Conservation (phyloP, 2,888 invertebrate genomes). For the Herminia tarsipennalis region DNA sequence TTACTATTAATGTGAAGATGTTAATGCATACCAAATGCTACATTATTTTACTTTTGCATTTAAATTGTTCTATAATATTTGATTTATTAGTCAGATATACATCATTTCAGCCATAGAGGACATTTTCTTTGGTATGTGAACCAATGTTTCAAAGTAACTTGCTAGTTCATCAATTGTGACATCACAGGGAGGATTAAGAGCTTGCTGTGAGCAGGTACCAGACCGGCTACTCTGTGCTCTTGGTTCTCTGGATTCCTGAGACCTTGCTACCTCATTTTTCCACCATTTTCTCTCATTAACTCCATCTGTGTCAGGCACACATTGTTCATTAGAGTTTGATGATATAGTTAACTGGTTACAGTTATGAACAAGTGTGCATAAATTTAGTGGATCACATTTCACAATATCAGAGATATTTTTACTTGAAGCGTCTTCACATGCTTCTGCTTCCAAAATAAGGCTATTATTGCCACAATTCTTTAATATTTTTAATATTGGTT, state of each 20-base stretch:
- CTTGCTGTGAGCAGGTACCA: constrained; percentile 92
- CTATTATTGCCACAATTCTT: constrained; percentile 50
- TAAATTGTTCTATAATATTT: not conserved
- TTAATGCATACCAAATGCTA: too few species aligned
- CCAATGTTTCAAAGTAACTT: constrained; percentile 97
- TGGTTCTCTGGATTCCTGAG: constrained; percentile 51
- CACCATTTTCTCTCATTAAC: constrained; percentile 65
- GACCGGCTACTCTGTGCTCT: constrained; percentile 61
- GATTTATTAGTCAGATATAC: constrained; percentile 90
- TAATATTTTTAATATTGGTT: constrained; percentile 84
- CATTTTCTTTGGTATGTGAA: constrained; percentile 99
- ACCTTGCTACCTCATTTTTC: constrained; percentile 54
- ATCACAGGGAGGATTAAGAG: constrained; percentile 90
- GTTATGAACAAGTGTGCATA: constrained; percentile 73
- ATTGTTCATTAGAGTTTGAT: constrained; percentile 47
- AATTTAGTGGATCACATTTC: constrained; percentile 60
- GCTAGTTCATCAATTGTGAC: constrained; percentile 97
- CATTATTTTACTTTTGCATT: too few species aligned
- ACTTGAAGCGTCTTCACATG: constrained; percentile 38
- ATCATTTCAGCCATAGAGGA: constrained; percentile 99
- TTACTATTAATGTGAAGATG: too few species aligned
- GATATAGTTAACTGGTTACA: constrained; percentile 78
- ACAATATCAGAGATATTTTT: constrained; percentile 40
- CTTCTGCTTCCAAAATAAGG: constrained; percentile 37
- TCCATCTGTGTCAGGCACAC: constrained; percentile 29